A percentile compares a stretch with the other conserved stretches of the same genome.
These are phyloP conservation scores for Pontoporia blainvillei DNA, from an alignment of 2,113 vertebrate genomes.

Conservation along the genomic window DNA sequence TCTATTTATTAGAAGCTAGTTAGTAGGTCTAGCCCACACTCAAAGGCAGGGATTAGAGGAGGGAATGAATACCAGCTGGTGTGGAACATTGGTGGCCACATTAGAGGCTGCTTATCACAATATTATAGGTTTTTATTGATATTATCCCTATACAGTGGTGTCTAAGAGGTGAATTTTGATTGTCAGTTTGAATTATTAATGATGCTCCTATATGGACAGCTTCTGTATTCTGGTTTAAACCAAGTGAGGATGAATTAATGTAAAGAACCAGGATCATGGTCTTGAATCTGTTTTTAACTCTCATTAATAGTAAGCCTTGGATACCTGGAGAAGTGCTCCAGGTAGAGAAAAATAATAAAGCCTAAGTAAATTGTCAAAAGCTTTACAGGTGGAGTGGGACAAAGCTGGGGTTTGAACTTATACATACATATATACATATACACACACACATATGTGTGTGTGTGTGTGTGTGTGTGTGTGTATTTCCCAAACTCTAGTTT, in stretches of 20 bases:
- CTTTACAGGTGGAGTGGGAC: not conserved
- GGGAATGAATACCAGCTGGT: not conserved
- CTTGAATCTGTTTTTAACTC: not conserved
- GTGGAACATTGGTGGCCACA: not conserved
- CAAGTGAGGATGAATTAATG: not conserved
- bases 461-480: not conserved
- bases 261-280: not conserved
- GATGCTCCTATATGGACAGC: not conserved
- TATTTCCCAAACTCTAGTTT: not conserved
- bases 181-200: not conserved
- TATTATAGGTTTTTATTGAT: not conserved
- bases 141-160: not conserved
- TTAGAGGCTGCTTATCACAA: not conserved
- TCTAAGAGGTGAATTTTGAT: not conserved
- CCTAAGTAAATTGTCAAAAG: not conserved
- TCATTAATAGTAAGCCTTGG: not conserved
- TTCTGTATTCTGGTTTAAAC: not conserved
- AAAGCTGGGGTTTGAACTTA: not conserved
- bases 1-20: not conserved
- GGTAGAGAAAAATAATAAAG: not conserved
- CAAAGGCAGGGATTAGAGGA: not conserved
- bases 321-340: not conserved
- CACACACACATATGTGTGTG: not conserved
- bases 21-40: not conserved
- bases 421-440: no score